Base-by-base conservation (phyloP, 2,797 vertebrate genomes). In the Meda fulgida region DNA sequence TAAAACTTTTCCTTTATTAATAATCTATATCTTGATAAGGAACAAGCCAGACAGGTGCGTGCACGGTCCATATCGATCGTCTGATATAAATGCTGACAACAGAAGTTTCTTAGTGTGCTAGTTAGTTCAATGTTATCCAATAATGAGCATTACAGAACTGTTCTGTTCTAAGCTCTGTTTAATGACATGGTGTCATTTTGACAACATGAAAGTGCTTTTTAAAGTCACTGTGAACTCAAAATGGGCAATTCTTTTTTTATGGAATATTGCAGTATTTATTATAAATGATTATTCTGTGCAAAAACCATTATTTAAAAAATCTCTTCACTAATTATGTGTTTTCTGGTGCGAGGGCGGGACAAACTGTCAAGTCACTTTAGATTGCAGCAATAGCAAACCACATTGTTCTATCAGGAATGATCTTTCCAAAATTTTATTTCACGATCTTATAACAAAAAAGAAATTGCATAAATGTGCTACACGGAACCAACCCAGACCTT, bases 1-100 rank as follows among this genome's bases (percentile, higher is more conserved):
- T 19, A 8, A 7, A 29, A 66, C 36, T 43, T 60, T 67, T 66
- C 9, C 76, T 86, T 66, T 36, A 34, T 81, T 86, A 77, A 86
- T 75, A 79, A 78, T 69, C 40, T 36, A 78, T 75, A 83, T 16
- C 66, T 60, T 34, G 3, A 34, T 23, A 38, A 78, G 48, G 18
- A 84, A 58, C 63, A n/a, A 81, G 19, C 53, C n/a, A 58, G 40
- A 34, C 14, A 51, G 58, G 46, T 53, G 31, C 10, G 66, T 46
- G 23, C 43, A 26, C 21, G 18, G 58, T 10, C 16, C n/a, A 40
- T 34, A 84, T 77, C 21, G 81, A 77, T 40, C 19, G 10, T 5
- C 48, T 5, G 34, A 43, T 69, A 43, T 63, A 84, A 84, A 43
- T 46, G 48, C 63, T 58, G 63, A 69, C 34, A 83, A 69, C 38